These are phyloP conservation scores for Campylomormyrus numenius DNA, from an alignment of 2,113 vertebrate species.

Conservation along the genomic window DNA sequence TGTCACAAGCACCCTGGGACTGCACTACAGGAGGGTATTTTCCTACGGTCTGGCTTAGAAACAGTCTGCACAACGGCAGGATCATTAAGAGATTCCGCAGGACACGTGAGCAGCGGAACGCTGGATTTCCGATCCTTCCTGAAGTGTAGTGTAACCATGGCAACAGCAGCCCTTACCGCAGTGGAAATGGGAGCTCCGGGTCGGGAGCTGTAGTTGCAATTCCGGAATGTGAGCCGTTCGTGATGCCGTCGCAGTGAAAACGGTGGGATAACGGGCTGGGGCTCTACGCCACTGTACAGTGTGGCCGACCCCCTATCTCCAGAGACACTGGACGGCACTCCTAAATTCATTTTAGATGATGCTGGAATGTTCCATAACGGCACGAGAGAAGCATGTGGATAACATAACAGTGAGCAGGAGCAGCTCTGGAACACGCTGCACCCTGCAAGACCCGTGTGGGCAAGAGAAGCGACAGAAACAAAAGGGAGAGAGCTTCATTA, in stretches of 20 bases:
- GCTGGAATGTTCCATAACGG: not conserved
- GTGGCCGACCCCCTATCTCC: not conserved
- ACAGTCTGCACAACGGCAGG: constrained; percentile 10
- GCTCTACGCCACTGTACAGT: not conserved
- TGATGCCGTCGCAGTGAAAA: not conserved
- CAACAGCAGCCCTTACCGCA: constrained; percentile 42
- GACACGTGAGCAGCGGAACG: constrained; percentile 46
- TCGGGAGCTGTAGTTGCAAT: not conserved
- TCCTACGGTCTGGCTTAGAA: constrained; percentile 6
- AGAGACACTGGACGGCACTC: not conserved
- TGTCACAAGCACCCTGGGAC: not conserved
- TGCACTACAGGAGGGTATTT: not conserved
- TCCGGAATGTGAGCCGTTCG: not conserved
- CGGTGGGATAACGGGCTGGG: not conserved
- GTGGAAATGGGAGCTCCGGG: constrained; percentile 16
- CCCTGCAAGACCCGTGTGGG: not conserved
- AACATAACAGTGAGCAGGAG: not conserved
- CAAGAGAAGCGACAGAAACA: not conserved
- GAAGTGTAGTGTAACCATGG: constrained; percentile 47
- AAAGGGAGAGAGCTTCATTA: not conserved
- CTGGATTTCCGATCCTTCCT: constrained; percentile 32
- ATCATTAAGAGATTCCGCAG: not conserved
- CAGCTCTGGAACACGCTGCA: not conserved
- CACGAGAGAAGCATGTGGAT: not conserved
- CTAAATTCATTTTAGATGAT: not conserved